A percentile compares a stretch with the other conserved stretches of the same genome.
Conservation (phyloP, 2,888 invertebrate species). For the Vanessa cardui region DNA sequence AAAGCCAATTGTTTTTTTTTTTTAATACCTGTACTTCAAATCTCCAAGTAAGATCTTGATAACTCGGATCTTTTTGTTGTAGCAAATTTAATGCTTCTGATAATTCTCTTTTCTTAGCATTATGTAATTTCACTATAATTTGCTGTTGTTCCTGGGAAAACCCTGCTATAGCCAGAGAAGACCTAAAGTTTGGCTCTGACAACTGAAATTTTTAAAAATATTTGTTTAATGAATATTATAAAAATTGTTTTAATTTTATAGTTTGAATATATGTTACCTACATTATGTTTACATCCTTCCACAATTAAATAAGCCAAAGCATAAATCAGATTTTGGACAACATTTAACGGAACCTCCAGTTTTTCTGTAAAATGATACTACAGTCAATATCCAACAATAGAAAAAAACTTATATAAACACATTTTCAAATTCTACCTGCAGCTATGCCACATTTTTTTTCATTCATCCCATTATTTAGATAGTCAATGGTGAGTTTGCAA, state of each 20-base stretch:
- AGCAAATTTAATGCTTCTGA: slow-evolving; percentile 74
- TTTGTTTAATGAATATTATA: too few relatives aligned
- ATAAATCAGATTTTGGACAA: slow-evolving; percentile 86
- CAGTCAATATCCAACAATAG: not conserved
- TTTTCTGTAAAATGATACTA: slow-evolving; percentile 76
- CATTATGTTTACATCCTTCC: slow-evolving; percentile 87
- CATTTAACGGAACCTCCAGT: slow-evolving; percentile 77
- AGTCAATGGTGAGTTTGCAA: slow-evolving; percentile 86
- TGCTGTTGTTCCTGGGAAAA: slow-evolving; percentile 84
- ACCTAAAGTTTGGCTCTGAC: slow-evolving; percentile 70
- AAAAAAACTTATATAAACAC: not conserved
- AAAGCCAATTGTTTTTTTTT: too few relatives aligned
- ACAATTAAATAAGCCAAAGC: slow-evolving; percentile 88
- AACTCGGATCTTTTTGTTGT: slow-evolving; percentile 65
- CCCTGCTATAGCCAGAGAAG: slow-evolving; percentile 76
- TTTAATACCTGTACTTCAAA: slow-evolving; percentile 78
- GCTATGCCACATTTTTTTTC: slow-evolving; percentile 84
- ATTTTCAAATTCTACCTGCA: slow-evolving; percentile 76
- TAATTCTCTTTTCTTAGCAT: slow-evolving; percentile 80
- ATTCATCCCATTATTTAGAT: slow-evolving; percentile 86
- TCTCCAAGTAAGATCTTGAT: slow-evolving; percentile 73
- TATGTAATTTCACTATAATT: slow-evolving; percentile 83
- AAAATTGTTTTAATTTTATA: not conserved
- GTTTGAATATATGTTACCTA: slow-evolving; percentile 55
- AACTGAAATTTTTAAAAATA: slow-evolving; percentile 50